Base-by-base conservation (phyloP, 2,888 invertebrate species). In the Mesorhabditis spiculigera region DNA sequence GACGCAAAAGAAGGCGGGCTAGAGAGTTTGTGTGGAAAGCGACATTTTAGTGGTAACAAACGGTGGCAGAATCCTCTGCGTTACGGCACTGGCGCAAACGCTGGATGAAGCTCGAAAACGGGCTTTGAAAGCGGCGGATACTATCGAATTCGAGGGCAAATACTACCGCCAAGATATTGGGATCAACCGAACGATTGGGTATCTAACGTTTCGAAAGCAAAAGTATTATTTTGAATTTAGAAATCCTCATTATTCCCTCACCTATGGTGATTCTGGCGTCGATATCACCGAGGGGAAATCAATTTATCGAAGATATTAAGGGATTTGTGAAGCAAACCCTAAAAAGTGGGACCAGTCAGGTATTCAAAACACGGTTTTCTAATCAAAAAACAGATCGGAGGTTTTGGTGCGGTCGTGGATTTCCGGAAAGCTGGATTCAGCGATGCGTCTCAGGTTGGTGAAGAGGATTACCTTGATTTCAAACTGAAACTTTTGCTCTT, bases 341-440 rank as follows among this genome's bases (percentile, higher is more conserved):
- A 10, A 65, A 72, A 5, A 75, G 77, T 0, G 82, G 82, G 71
- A 75, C 79, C 3, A 69, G 65, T 6, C 75, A 80, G 67, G 78
- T 77, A 41, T 45, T 41, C 0, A 4, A 4, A 8, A 8, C 28
- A 44, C 4, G 10, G 5, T 28, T 65, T 68, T 66, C 43, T 28
- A 65, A 50, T 67, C 4, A 28, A 16, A 13, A 70, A 69, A 50
- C 65, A 81, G 75, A 83, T 83, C 4, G 97, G 97, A 42, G 93
- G 93, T 71, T 97, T 94, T 88, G 96, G 95, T 44, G 96, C 94
- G 0, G 89, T 95, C 13, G 95, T 96, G 88, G 94, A 95, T 84
- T 87, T 92, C 16, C 82, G 83, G 65, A 91, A 91, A 68, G 91
- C 91, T 5, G 91, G 91, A 1, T 83, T 76, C 66, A 91, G 91